Base-by-base conservation (phyloP, 1,140 invertebrate genomes). In the Cardiocondyla obscurior region DNA sequence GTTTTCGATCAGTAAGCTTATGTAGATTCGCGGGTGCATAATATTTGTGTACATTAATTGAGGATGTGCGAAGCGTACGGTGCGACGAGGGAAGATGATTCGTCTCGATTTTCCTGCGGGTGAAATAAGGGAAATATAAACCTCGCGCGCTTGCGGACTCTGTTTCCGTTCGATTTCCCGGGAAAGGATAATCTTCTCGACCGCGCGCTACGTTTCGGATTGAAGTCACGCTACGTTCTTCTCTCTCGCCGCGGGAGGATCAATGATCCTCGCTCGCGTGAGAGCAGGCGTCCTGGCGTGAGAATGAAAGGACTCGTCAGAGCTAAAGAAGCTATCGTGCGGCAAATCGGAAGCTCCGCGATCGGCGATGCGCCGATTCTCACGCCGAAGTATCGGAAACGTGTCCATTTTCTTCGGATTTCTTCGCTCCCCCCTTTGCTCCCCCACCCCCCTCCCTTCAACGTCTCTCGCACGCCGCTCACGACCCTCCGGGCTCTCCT, bases 361-460 rank as follows among this genome's bases (percentile, higher is more conserved):
- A 70, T 84, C 67, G 72, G 81, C 82, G 51, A 83, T 58, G 62
- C 76, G 55, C 46, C 46, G 82, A 84, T 82, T 82, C 77, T 69
- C 76, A 42, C 77, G 64, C n/a, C 76, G 22, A 49, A 14, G 55
- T 82, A 72, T 84, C 67, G 64, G 36, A 72, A 72, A 81, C 77
- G 79, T 82, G 76, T 81, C 76, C 62, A 42, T 84, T 70, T 84
- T 69, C 62, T 69, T 60, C 25, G 44, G 57, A 42, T 70, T 58
- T 81, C n/a, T n/a, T 55, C n/a, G 19, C 33, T 14, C n/a, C 46
- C 16, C 4, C n/a, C n/a, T n/a, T n/a, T n/a, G n/a, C n/a, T n/a
- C n/a, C n/a, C n/a, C n/a, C n/a, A n/a, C n/a, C n/a, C n/a, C n/a
- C n/a, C n/a, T n/a, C n/a, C n/a, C n/a, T n/a, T n/a, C n/a, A 14